Evolutionary conservation across 2,888 invertebrate species (phyloP).

Genomic region (Junonia oenone): DNA sequence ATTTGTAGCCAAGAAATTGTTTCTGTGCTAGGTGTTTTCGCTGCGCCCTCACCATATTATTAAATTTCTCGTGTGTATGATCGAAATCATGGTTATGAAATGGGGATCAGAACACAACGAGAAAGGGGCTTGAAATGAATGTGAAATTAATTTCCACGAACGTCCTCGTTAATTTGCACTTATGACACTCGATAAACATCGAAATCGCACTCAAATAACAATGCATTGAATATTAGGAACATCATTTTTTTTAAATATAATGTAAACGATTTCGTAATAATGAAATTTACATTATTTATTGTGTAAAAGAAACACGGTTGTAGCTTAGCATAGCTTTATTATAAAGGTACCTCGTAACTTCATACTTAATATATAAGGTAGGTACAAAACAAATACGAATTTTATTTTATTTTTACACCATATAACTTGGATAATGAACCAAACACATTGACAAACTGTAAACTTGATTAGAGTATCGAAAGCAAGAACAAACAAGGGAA

Average conservation of each 20-base stretch:
- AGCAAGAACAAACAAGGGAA: conserved; percentile 57
- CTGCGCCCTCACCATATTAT: conserved; percentile 39
- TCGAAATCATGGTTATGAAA: conserved; percentile 33
- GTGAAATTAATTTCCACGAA: background rate
- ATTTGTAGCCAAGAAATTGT: conserved; percentile 55
- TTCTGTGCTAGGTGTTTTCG: conserved; percentile 40
- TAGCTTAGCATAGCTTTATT: too few species aligned
- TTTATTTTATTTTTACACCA: conserved; percentile 34
- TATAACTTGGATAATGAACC: conserved; percentile 40
- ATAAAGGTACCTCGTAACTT: too few species aligned
- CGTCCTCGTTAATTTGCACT: background rate
- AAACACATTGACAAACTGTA: conserved; percentile 52
- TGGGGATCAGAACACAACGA: conserved; percentile 15
- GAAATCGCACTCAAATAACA: background rate
- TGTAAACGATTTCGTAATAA: too few species aligned
- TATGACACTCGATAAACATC: background rate
- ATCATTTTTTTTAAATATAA: too few species aligned
- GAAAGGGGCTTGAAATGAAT: conserved; percentile 17
- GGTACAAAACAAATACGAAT: background rate
- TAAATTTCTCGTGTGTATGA: conserved; percentile 42
- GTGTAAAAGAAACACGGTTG: too few species aligned
- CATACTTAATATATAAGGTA: too few species aligned
- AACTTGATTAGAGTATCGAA: conserved; percentile 64
- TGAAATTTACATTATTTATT: too few species aligned
- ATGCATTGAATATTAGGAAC: background rate